Evolutionary conservation across 2,113 vertebrate genomes (phyloP).

Genomic region (Rhynchopsitta pachyrhyncha): DNA sequence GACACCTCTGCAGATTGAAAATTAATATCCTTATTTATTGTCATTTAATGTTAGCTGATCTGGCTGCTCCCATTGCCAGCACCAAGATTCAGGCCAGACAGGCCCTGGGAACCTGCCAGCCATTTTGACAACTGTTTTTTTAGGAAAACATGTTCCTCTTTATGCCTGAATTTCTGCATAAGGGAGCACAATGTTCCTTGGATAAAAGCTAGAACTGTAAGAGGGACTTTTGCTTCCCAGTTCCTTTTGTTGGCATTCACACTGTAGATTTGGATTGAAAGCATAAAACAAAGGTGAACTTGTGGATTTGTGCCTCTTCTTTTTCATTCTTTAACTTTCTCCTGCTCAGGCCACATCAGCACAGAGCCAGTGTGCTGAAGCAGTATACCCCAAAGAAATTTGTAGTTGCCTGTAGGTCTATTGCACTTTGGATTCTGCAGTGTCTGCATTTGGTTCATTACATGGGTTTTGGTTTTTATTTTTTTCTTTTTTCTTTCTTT

Average conservation of each 20-base stretch:
- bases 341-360: not conserved
- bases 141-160: not conserved
- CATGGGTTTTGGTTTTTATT: no score
- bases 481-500: not conserved
- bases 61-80: not conserved
- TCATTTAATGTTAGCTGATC: not conserved
- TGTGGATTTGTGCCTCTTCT: not conserved
- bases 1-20: not conserved
- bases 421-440: no score
- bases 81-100: not conserved
- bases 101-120: not conserved
- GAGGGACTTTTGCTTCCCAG: not conserved
- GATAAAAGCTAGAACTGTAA: not conserved
- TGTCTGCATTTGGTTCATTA: no score
- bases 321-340: not conserved
- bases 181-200: not conserved
- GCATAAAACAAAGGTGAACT: not conserved
- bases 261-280: not conserved
- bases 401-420: no score
- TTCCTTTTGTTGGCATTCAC: not conserved
- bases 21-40: not conserved
- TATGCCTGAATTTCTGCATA: not conserved
- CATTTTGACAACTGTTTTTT: not conserved
- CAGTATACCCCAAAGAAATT: not conserved
- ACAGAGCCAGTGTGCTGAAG: no score